Percentiles rank a stretch among this genome's conserved stretches.
Conservation (phyloP, 2,113 vertebrate genomes). For the Coptodon rendalli region DNA sequence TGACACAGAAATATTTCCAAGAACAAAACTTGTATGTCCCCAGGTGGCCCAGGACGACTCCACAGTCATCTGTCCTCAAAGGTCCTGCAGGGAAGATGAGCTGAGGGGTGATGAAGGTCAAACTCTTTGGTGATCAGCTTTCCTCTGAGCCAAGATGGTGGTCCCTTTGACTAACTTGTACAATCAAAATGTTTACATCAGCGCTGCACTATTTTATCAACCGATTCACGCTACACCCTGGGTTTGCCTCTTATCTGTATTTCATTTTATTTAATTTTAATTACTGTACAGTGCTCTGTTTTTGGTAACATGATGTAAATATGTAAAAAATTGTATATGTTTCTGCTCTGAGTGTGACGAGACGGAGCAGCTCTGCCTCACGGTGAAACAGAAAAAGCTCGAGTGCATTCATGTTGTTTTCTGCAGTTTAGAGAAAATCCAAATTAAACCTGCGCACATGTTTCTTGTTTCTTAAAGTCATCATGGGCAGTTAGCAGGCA, state of each 20-base stretch:
- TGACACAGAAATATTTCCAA: neutral
- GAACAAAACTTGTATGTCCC: neutral
- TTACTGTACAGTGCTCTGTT: neutral
- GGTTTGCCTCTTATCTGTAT: neutral
- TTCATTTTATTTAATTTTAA: neutral
- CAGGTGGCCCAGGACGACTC: neutral
- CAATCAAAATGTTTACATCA: neutral
- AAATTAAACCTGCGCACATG: neutral
- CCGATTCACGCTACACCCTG: neutral
- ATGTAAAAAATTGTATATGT: neutral
- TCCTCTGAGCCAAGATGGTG: neutral
- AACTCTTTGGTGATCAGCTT: neutral
- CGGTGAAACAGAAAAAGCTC: neutral
- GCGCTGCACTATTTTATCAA: neutral
- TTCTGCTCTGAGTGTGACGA: neutral
- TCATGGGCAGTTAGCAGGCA: neutral
- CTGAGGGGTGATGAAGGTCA: neutral
- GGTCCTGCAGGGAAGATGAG: neutral
- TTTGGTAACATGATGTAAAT: neutral
- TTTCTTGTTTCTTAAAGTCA: neutral
- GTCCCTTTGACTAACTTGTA: neutral
- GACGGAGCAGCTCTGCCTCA: neutral
- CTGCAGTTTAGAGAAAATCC: neutral
- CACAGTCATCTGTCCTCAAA: neutral
- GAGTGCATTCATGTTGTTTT: neutral